Evolutionary conservation across 2,888 invertebrate genomes (phyloP), one percentile per base, ranked within the genome.

Genomic region (Choreutis nemorana): DNA sequence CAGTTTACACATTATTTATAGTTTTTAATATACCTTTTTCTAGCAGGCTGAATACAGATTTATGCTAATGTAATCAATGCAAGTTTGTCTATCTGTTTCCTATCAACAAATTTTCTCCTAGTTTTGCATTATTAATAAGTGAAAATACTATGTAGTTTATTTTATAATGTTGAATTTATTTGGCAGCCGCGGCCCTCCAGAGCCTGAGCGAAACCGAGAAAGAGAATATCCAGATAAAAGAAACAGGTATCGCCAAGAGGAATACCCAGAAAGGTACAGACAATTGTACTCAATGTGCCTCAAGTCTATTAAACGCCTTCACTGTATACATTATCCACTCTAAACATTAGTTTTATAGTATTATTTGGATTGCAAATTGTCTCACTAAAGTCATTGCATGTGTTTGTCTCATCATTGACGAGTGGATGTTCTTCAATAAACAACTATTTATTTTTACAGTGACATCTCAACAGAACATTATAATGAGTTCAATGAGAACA

Each of bases 371-470:
- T 24, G n/a, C 13, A 25, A 18, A 6, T 18, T 18, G 18, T 18
- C 5, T 18, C n/a, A n/a, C n/a, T n/a, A n/a, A n/a, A n/a, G n/a
- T n/a, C n/a, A n/a, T n/a, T 23, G 23, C 15, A 14, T 15, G 15
- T 4, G 8, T 26, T 2, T 18, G 18, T 18, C 18, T 18, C 18
- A 18, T 18, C 8, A 7, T 25, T 39, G 45, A 35, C 37, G 44
- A 37, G 48, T 48, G 48, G 44, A 43, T 54, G 51, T 55, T 42
- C 43, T 47, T 58, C 55, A 60, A 65, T 72, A 72, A 72, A 73
- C 59, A 49, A 66, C 60, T 66, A 72, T 78, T 78, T 78, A 60
- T 78, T 75, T 77, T 78, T 78, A 75, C 78, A 78, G 77, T 77
- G 75, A 59, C 72, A 50, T 55, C 71, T 68, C 78, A 59, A 68